Evolutionary conservation across 2,797 vertebrate species (phyloP), one percentile per base, ranked within the genome.

Genomic region (Poecilia wingei): DNA sequence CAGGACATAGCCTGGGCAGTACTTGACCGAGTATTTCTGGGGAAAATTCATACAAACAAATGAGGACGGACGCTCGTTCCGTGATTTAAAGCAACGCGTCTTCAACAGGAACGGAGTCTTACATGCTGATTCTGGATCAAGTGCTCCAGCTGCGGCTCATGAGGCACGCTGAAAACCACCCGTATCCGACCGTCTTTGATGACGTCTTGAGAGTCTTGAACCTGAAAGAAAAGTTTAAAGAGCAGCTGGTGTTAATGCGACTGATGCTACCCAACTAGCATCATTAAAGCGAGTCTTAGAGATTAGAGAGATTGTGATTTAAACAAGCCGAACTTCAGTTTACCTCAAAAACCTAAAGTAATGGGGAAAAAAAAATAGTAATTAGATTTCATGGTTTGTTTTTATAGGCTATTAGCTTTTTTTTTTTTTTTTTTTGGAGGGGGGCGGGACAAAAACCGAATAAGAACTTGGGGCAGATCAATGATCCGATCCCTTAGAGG

Each of bases 121-220:
- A 99, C 98, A 81, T 99, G 98, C 89, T 99, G 98, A 93, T 99
- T 99, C 89, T 98, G 98, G 93, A 99, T 99, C 82, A 99, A 94
- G 83, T 92, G 84, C 78, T 99, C 98, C 76, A 99, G 96, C 87
- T 97, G 97, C 22, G 98, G 98, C 89, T 99, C 98, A 86, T 96
- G 97, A 0, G 98, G 97, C 90, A 98, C 96, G 75, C 83, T 98
- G 93, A 99, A 99, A 87, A 99, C 95, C 74, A 99, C 97, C 33
- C 98, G 96, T 79, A 99, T 95, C 83, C 98, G 96, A n/a, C 98
- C 97, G 68, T 99, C 98, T 89, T 91, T 93, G 81, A 99, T 97
- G 92, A 99, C 98, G 86, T 99, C 98, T 46, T 87, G 94, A 8
- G 98, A 99, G 87, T 98, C 97, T 39, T 98, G 98, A 84, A 99